These are phyloP conservation scores for Perccottus glenii DNA, from an alignment of 2,113 vertebrate genomes.

Conservation along the genomic window DNA sequence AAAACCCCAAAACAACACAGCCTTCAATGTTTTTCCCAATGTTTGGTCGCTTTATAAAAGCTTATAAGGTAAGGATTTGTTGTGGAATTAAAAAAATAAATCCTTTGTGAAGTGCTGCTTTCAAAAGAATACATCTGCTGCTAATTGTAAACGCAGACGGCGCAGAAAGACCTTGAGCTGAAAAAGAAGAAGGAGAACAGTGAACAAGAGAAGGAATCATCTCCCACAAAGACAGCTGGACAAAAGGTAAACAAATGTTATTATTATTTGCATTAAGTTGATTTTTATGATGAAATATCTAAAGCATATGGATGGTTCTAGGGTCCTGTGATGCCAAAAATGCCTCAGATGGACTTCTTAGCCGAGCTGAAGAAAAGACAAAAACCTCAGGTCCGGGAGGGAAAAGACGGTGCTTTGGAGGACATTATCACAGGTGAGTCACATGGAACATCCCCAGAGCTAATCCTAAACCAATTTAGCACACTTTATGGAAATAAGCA, in stretches of 20 bases:
- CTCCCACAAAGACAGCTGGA: constrained; percentile 40
- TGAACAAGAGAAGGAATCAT: constrained; percentile 63
- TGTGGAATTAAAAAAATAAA: not conserved
- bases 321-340: constrained; percentile 80
- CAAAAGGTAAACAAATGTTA: constrained; percentile 68
- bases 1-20: constrained; percentile 91
- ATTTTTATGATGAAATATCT: not conserved
- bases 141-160: constrained; percentile 76
- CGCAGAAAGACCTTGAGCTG: constrained; percentile 87
- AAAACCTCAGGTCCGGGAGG: constrained; percentile 92
- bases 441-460: not conserved
- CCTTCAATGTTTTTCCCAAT: constrained; percentile 91
- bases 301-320: constrained; percentile 7
- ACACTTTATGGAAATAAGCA: not conserved
- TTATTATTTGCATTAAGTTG: not conserved
- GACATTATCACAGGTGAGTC: constrained; percentile 93
- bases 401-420: constrained; percentile 93
- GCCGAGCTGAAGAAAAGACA: constrained; percentile 96
- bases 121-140: accelerated
- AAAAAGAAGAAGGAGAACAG: constrained; percentile 85
- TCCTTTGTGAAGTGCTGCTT: not conserved
- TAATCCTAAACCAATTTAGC: not conserved
- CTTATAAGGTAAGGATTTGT: constrained; percentile 85
- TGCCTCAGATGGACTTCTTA: constrained; percentile 95
- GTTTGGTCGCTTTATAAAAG: constrained; percentile 89